Conservation (phyloP, 2,113 vertebrate genomes). For the Ailurus styani region DNA sequence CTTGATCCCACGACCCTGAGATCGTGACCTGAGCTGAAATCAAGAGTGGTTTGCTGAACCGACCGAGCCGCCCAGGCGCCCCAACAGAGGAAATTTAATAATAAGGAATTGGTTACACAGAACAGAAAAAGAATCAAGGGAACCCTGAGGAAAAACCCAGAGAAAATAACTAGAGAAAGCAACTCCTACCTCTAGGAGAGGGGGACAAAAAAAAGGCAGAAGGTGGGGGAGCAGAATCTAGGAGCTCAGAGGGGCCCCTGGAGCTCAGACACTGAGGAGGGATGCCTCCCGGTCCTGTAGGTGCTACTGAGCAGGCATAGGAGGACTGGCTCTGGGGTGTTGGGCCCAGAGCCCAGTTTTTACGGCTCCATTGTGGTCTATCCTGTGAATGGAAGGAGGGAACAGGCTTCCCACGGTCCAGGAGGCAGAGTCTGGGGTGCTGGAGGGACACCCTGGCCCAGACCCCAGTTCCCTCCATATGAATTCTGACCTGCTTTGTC, state of each 20-base stretch:
- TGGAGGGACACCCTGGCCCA: no score
- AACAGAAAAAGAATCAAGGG: neutral
- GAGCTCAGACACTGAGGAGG: neutral
- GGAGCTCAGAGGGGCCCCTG: neutral
- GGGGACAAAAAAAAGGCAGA: neutral
- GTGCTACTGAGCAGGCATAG: neutral
- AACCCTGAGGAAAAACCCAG: neutral
- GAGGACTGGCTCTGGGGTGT: neutral
- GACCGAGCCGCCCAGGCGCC: neutral
- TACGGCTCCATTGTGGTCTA: no score
- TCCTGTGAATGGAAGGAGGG: neutral
- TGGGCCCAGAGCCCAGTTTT: neutral
- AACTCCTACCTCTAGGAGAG: neutral
- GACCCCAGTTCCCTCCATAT: neutral
- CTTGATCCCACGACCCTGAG: neutral
- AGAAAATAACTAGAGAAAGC: neutral
- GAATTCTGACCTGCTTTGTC: neutral
- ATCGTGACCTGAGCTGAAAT: neutral
- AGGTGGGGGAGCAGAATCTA: neutral
- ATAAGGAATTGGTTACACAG: neutral
- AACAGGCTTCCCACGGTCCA: neutral
- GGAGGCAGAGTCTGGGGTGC: no score
- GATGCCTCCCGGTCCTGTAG: rapidly evolving
- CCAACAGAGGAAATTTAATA: neutral
- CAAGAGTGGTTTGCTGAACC: neutral